phyloP scores from a whole-genome alignment of 1,140 invertebrate species.

The Triops longicaudatus region DNA sequence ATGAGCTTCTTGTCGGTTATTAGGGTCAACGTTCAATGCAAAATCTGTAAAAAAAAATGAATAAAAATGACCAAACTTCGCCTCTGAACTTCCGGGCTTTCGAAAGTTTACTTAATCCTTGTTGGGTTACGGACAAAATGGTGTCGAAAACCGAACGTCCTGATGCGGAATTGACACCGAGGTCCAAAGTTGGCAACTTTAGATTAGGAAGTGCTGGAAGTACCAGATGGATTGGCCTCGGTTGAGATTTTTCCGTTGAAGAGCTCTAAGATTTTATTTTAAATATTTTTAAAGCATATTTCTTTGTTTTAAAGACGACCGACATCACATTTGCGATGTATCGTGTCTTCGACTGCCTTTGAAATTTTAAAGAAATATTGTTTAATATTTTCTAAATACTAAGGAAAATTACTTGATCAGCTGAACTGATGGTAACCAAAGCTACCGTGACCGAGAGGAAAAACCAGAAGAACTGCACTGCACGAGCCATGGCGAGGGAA shows the following conservation, averaged over 20 bases:
- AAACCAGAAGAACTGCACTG: neutral
- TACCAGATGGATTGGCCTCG: neutral
- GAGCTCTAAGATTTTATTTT: neutral
- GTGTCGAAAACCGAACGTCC: neutral
- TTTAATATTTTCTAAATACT: too few relatives aligned
- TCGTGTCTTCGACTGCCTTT: too few relatives aligned
- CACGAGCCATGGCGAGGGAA: neutral
- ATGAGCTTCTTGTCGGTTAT: neutral
- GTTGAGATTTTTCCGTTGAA: neutral
- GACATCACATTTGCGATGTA: too few relatives aligned
- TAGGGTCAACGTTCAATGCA: constrained; percentile 2
- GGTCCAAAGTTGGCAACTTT: neutral
- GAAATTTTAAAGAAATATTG: too few relatives aligned
- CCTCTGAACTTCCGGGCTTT: neutral
- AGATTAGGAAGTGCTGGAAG: neutral
- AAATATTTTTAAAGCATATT: neutral
- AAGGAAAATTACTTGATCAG: neutral
- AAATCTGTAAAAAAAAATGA: neutral
- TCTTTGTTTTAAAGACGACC: too few relatives aligned
- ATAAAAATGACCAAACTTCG: neutral
- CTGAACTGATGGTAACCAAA: neutral
- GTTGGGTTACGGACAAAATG: neutral
- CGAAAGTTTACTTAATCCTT: neutral
- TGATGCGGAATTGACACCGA: neutral
- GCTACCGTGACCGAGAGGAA: neutral